Evolutionary conservation across 1,140 invertebrate genomes (phyloP), one percentile per base, ranked within the genome.

Genomic region (Dreissena polymorpha): DNA sequence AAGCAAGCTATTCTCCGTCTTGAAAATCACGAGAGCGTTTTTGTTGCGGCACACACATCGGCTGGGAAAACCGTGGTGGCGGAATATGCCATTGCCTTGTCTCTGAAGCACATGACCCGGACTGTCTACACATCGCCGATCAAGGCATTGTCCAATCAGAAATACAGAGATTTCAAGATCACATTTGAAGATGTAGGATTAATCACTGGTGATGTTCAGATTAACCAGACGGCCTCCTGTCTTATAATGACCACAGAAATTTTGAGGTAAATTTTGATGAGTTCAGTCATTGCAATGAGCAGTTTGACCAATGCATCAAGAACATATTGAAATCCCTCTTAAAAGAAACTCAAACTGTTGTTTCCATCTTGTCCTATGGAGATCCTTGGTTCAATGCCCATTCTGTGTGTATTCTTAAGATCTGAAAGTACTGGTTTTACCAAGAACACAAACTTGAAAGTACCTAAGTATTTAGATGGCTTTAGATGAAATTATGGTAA

Each of bases 161-260:
- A 99, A 92, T 99, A 98, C 93, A 95, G 98, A 57, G 99, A 99
- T 90, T 99, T 99, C 91, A 98, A 97, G 91, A 95, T 95, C 68
- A 96, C 95, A 67, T 99, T 99, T 91, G 86, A 72, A 14, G 96
- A 97, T 76, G 98, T 99, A 49, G 98, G 98, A 8, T 93, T 99
- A 0, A 95, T 99, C 13, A 99, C 98, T 0, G 98, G 98, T 0
- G 98, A 99, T 94, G 95, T 99, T 72, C 98, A 99, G 93, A 96
- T 99, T 49, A 98, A 99, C 91, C 95, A 67, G 50, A 97, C 96
- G 18, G 98, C 98, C 0, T 95, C 96, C 5, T 99, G 98, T 93
- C 95, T 99, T 0, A 99, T 99, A 63, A 99, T 99, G 98, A 99
- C 99, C 0, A 99, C 99, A 0, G 99, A 99, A 95, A 99, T 99